Evolutionary conservation across 2,797 vertebrate species (phyloP).

Genomic region (Phrynocephalus forsythii): DNA sequence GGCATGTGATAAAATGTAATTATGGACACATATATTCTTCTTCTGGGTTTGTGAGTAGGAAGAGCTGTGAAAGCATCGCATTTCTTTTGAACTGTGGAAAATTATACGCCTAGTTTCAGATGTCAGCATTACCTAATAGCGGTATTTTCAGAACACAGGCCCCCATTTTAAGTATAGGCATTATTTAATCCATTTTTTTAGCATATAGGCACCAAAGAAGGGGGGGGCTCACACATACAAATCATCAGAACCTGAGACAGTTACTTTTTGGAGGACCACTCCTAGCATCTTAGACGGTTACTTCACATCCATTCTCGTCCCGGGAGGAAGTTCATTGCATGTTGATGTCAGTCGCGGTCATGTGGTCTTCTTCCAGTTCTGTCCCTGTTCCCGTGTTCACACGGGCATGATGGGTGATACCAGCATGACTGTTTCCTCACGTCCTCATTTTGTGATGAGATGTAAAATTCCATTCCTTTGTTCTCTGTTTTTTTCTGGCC

Average conservation of each 20-base stretch:
- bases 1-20: conserved; percentile 30
- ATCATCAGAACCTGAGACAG: not conserved
- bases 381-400: no score
- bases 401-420: no score
- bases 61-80: not conserved
- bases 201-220: not conserved
- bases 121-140: not conserved
- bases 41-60: not conserved
- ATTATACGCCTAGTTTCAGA: conserved; percentile 15
- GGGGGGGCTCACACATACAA: not conserved
- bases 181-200: not conserved
- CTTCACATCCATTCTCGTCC: no score
- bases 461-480: no score
- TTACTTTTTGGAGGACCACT: no score
- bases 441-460: no score
- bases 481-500: no score
- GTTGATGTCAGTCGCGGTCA: no score
- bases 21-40: conserved; percentile 3
- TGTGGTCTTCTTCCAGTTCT: no score
- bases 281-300: no score
- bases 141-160: not conserved
- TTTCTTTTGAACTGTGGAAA: not conserved
- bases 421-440: no score
- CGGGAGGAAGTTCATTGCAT: no score
- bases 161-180: not conserved